phyloP scores from a whole-genome alignment of 2,888 invertebrate species.

The Pteria penguin region DNA sequence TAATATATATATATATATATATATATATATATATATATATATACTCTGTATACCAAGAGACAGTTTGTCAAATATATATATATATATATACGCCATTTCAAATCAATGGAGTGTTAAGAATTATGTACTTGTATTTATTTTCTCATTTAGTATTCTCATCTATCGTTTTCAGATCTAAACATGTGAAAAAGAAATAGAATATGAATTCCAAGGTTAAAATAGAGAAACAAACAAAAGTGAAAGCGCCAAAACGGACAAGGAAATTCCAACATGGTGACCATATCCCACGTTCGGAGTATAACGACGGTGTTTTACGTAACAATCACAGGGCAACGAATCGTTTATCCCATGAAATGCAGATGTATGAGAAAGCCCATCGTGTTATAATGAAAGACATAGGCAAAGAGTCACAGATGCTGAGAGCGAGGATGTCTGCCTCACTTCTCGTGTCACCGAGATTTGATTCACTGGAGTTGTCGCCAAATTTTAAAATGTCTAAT shows the following conservation, averaged over 20 bases:
- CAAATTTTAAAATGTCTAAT: conserved; percentile 6
- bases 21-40: no score
- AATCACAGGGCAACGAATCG: conserved; percentile 63
- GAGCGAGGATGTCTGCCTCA: conserved; percentile 44
- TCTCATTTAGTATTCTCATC: no score
- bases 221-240: not conserved
- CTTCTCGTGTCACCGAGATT: conserved; percentile 18
- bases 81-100: no score
- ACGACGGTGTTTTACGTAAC: conserved; percentile 64
- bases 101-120: no score
- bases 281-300: conserved; percentile 66
- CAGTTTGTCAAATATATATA: no score
- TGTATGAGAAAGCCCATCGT: conserved; percentile 64
- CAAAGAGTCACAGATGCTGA: conserved; percentile 56
- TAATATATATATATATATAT: no score
- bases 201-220: not conserved
- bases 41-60: no score
- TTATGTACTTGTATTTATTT: no score
- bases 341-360: conserved; percentile 57
- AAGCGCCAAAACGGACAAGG: conserved; percentile 18
- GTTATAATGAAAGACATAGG: conserved; percentile 62
- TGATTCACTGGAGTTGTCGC: not conserved
- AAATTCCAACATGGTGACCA: conserved; percentile 42
- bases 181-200: no score
- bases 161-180: no score